These are phyloP conservation scores for Theocolax elegans DNA, from an alignment of 1,140 invertebrate genomes.

Conservation along the genomic window DNA sequence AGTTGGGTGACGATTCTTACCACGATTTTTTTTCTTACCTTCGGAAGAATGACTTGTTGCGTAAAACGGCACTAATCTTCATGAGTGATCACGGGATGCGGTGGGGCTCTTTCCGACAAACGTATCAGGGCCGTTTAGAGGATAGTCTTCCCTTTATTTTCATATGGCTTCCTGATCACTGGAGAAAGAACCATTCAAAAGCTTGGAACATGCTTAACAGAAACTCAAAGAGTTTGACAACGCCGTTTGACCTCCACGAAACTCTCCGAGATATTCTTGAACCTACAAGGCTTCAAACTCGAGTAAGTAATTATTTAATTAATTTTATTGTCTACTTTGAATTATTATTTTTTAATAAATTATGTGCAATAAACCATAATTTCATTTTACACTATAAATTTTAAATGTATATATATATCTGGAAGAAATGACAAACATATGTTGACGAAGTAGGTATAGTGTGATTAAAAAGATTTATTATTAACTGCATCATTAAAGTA, in stretches of 20 bases:
- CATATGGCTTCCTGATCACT: constrained; percentile 72
- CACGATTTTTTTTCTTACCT: constrained; percentile 55
- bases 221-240: constrained; percentile 70
- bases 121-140: constrained; percentile 75
- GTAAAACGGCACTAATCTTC: constrained; percentile 71
- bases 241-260: constrained; percentile 74
- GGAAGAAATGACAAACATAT: no score
- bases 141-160: constrained; percentile 77
- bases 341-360: no score
- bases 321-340: no score
- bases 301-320: no score
- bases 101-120: constrained; percentile 74
- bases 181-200: constrained; percentile 66
- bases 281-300: constrained; percentile 43
- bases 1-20: constrained; percentile 62
- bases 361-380: no score
- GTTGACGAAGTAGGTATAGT: no score
- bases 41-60: constrained; percentile 51
- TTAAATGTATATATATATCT: no score
- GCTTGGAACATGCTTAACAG: constrained; percentile 66
- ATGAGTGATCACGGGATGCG: constrained; percentile 80
- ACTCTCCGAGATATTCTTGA: constrained; percentile 74
- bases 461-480: no score
- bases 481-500: no score
- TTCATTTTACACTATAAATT: no score